Evolutionary conservation across 2,797 vertebrate species (phyloP), one percentile per base, ranked within the genome.

Genomic region (Mus caroli): DNA sequence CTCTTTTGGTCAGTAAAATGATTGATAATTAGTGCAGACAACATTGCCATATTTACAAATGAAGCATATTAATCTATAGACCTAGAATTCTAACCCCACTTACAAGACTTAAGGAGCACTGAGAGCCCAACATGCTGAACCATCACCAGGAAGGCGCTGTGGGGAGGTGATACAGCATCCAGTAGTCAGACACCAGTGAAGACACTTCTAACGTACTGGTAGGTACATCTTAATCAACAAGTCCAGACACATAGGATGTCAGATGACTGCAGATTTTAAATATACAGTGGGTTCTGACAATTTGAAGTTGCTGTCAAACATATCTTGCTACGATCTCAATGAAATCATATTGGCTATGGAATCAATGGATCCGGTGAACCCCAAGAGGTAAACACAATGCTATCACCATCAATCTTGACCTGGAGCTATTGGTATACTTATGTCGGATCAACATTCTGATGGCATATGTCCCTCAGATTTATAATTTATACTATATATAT

Each of bases 311-410:
- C 56, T 96, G 84, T 95, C 93, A 96, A 97, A 84, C 50, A 58
- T 37, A 97, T 80, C 88, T 64, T 56, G 58, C 22, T 31, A 20
- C 80, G 67, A 95, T 95, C 91, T 96, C 97, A 96, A 97, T 78
- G 71, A 96, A 97, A 98, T 97, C 34, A 96, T 82, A 97, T 97
- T 87, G 87, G 94, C 77, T 92, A 10, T 85, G 46, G 50, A 84
- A 98, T 96, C 84, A 95, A 92, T 95, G 94, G 80, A 56, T 90
- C 60, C 90, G 92, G 0, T 97, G 95, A 96, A 50, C 87, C 79
- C 95, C 89, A 97, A 97, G 93, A 91, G 67, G 92, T 83, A 94
- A 98, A 84, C 43, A 93, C 93, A 95, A 97, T 84, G 92, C 88
- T 62, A 95, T 4, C 5, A 52, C 37, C 69, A 97, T 91, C 87